These are phyloP conservation scores for Crotalus helleri DNA, from an alignment of 2,113 vertebrate species.

Conservation along the genomic window DNA sequence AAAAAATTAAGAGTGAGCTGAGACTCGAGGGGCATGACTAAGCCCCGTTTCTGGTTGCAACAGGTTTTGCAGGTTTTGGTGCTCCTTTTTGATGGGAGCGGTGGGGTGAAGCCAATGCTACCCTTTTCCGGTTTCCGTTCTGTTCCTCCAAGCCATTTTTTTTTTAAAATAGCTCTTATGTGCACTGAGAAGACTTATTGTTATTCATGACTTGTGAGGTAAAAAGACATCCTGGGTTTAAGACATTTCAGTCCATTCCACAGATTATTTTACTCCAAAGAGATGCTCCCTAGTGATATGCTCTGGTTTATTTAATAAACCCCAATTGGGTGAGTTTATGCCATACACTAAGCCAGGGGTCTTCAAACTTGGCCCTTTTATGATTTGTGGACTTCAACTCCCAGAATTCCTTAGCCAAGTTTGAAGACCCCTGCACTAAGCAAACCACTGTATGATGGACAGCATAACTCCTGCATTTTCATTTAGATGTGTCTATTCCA, in stretches of 20 bases:
- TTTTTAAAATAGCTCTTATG: background rate
- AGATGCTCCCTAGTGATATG: background rate
- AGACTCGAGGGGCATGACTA: background rate
- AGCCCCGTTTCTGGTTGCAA: background rate
- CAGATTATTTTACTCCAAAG: background rate
- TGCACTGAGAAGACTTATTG: background rate
- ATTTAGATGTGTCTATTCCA: background rate
- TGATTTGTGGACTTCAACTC: no score
- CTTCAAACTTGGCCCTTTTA: no score
- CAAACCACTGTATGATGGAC: background rate
- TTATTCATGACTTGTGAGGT: background rate
- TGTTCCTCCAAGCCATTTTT: background rate
- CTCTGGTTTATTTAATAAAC: background rate
- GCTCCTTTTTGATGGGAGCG: background rate
- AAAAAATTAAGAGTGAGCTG: background rate
- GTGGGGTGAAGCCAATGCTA: background rate
- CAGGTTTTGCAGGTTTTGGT: background rate
- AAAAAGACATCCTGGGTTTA: background rate
- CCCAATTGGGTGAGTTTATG: background rate
- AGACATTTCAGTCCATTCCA: background rate
- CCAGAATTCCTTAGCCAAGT: no score
- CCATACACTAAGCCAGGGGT: no score
- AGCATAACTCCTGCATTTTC: background rate
- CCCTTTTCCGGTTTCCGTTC: background rate
- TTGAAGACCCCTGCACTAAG: background rate